phyloP scores from a whole-genome alignment of 2,113 vertebrate species.

The Spea multiplicata region DNA sequence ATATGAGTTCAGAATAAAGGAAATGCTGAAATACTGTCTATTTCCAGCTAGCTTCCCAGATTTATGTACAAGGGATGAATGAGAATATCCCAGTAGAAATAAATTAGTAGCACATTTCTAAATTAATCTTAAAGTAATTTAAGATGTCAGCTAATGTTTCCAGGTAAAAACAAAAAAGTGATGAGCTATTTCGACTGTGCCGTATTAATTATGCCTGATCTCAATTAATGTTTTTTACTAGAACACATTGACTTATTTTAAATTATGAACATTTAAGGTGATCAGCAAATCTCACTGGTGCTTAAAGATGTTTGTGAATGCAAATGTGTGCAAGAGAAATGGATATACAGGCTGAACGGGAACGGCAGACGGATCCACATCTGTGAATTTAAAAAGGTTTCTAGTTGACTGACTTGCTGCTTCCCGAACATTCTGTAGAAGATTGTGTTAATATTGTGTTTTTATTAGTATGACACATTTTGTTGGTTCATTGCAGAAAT shows the following conservation, averaged over 20 bases:
- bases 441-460: conserved; percentile 36
- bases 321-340: conserved; percentile 36
- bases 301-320: conserved; percentile 44
- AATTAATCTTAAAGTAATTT: conserved; percentile 40
- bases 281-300: conserved; percentile 22
- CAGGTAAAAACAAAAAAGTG: conserved; percentile 50
- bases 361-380: conserved; percentile 40
- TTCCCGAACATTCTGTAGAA: conserved; percentile 31
- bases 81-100: conserved; percentile 46
- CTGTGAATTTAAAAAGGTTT: conserved; percentile 39
- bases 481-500: neutral
- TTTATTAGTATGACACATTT: conserved; percentile 42
- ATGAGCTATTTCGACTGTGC: conserved; percentile 44
- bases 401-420: conserved; percentile 40
- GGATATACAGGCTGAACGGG: conserved; percentile 27
- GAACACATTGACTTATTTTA: conserved; percentile 36
- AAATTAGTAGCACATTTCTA: conserved; percentile 23
- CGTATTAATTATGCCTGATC: conserved; percentile 47
- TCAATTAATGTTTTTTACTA: conserved; percentile 51
- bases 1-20: conserved; percentile 42
- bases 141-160: conserved; percentile 45
- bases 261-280: conserved; percentile 20
- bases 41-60: conserved; percentile 9
- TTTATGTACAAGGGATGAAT: conserved; percentile 43
- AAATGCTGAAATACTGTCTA: conserved; percentile 24